phyloP scores from a whole-genome alignment of 2,113 vertebrate genomes.

The Girardinichthys multiradiatus region DNA sequence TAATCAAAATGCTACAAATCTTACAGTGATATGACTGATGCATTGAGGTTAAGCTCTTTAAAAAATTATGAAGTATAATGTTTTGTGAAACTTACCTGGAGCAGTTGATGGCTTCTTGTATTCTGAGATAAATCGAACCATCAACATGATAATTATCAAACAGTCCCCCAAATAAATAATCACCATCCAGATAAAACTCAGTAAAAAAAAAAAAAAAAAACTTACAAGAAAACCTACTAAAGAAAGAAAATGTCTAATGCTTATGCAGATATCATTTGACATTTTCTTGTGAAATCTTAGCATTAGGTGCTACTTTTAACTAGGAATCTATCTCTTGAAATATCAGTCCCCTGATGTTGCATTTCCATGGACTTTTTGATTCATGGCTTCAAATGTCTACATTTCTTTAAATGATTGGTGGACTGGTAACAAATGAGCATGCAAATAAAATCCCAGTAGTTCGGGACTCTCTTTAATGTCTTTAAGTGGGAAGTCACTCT shows the following conservation, averaged over 20 bases:
- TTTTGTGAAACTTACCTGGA: conserved; percentile 54
- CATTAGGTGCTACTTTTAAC: background rate
- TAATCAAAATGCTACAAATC: background rate
- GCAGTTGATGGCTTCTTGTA: conserved; percentile 63
- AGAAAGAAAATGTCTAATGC: conserved; percentile 31
- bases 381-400: background rate
- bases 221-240: conserved; percentile 22
- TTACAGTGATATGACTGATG: background rate
- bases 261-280: background rate
- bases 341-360: background rate
- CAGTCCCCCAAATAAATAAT: conserved; percentile 71
- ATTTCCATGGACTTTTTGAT: conserved; percentile 39
- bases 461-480: background rate
- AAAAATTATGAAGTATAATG: background rate
- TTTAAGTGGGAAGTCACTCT: background rate
- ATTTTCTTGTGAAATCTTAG: background rate
- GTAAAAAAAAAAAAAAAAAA: background rate
- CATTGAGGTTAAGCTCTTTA: background rate
- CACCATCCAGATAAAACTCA: conserved; percentile 67
- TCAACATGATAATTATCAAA: conserved; percentile 59
- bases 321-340: background rate
- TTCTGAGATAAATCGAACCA: background rate
- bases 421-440: conserved; percentile 43
- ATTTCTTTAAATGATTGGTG: background rate
- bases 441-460: conserved; percentile 25